Evolutionary conservation across 2,888 invertebrate genomes (phyloP).

Genomic region (Acanthopleura granulata): DNA sequence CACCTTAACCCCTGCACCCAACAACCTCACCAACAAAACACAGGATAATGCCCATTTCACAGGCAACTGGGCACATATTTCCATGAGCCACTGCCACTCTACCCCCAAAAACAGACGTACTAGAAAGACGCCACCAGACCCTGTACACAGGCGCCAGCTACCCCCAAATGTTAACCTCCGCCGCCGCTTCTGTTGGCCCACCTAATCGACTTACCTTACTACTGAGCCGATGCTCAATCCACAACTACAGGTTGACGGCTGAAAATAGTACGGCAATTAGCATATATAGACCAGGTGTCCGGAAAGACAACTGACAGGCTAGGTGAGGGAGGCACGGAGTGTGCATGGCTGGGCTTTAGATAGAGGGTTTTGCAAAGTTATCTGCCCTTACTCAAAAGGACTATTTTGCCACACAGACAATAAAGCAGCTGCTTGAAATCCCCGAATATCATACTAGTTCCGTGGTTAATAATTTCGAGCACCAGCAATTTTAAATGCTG

Average conservation of each 20-base stretch:
- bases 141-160: not conserved
- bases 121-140: slow-evolving; percentile 13
- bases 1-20: slow-evolving; percentile 4
- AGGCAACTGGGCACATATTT: not conserved
- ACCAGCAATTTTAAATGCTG: too few relatives aligned
- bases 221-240: not conserved
- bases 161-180: not conserved
- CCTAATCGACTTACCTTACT: slow-evolving; percentile 2
- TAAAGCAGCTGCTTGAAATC: too few relatives aligned
- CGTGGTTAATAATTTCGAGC: too few relatives aligned
- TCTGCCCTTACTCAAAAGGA: too few relatives aligned
- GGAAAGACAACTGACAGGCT: too few relatives aligned
- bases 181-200: not conserved
- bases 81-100: slow-evolving; percentile 12
- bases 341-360: too few relatives aligned
- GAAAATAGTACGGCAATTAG: slow-evolving; percentile 17
- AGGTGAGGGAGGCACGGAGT: too few relatives aligned
- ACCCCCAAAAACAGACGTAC: slow-evolving; percentile 14
- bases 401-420: too few relatives aligned
- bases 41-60: slow-evolving; percentile 2
- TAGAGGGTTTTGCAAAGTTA: too few relatives aligned
- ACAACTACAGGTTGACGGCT: slow-evolving; percentile 5
- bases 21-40: slow-evolving; percentile 20
- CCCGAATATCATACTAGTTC: too few relatives aligned
- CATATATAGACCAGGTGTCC: not conserved